These are phyloP conservation scores for Heliconius congener DNA, from an alignment of 1,140 invertebrate species.

Conservation along the genomic window DNA sequence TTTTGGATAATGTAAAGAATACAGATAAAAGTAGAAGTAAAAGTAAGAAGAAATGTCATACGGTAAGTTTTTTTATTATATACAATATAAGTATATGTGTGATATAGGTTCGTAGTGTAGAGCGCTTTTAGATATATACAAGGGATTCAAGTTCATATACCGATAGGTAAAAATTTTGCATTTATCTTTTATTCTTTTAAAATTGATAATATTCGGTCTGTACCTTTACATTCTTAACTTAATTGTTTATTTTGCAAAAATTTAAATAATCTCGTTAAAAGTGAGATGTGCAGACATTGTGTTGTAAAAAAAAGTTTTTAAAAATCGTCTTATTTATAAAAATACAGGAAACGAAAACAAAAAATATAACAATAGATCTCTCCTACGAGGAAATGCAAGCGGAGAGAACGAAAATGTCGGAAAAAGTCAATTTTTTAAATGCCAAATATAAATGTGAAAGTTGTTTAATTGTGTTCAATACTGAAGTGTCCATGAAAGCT, in stretches of 20 bases:
- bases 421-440: constrained; percentile 44
- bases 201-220: too few species aligned
- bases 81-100: neutral
- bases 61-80: neutral
- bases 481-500: constrained; percentile 43
- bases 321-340: too few species aligned
- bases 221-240: too few species aligned
- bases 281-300: too few species aligned
- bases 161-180: too few species aligned
- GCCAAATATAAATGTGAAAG: constrained; percentile 58
- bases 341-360: neutral
- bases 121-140: too few species aligned
- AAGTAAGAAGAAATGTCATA: neutral
- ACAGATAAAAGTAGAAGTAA: neutral
- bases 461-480: constrained; percentile 60
- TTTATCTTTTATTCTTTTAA: neutral
- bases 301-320: too few species aligned
- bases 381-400: constrained; percentile 62
- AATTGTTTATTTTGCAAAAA: too few species aligned
- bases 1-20: constrained; percentile 22
- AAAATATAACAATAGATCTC: constrained; percentile 54
- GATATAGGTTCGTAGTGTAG: too few species aligned
- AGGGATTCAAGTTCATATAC: too few species aligned
- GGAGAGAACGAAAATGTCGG: constrained; percentile 49
- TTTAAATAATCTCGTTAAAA: too few species aligned